A percentile compares a stretch with the other conserved stretches of the same genome.
Conservation (phyloP, 2,888 invertebrate species). For the Plutella xylostella region DNA sequence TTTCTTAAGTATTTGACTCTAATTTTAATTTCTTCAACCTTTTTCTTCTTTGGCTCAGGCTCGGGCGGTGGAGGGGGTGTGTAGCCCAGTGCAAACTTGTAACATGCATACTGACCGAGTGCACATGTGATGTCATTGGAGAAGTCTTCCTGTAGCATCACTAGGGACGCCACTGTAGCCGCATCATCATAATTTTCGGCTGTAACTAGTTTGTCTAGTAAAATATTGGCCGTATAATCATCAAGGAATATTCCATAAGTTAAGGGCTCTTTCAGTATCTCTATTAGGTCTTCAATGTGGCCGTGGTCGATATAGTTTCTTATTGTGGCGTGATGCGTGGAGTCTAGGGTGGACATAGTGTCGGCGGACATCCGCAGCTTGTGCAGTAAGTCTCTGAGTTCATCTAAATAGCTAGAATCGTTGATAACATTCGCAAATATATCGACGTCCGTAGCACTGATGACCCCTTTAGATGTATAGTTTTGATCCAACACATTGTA, state of each 20-base stretch:
- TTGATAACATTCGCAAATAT: slow-evolving; percentile 79
- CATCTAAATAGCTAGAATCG: slow-evolving; percentile 71
- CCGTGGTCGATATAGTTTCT: slow-evolving; percentile 68
- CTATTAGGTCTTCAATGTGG: slow-evolving; percentile 73
- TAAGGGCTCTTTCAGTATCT: slow-evolving; percentile 81
- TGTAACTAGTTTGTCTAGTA: slow-evolving; percentile 83
- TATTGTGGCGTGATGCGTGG: slow-evolving; percentile 86
- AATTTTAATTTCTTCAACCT: slow-evolving; percentile 76
- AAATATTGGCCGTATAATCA: slow-evolving; percentile 78
- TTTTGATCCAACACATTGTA: slow-evolving; percentile 78
- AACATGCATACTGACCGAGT: slow-evolving; percentile 80
- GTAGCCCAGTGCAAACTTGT: slow-evolving; percentile 71
- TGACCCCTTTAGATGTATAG: slow-evolving; percentile 69
- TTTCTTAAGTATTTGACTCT: slow-evolving; percentile 85
- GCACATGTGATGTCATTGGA: slow-evolving; percentile 76
- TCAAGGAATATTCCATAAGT: slow-evolving; percentile 95
- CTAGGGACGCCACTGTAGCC: slow-evolving; percentile 78
- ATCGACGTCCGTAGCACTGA: slow-evolving; percentile 86
- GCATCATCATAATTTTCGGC: slow-evolving; percentile 76
- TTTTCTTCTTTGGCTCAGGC: slow-evolving; percentile 32
- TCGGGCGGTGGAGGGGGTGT: slow-evolving; percentile 25
- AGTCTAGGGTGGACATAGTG: slow-evolving; percentile 77
- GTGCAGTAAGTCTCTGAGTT: slow-evolving; percentile 78
- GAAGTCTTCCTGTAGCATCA: slow-evolving; percentile 92
- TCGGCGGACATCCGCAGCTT: slow-evolving; percentile 80